These are phyloP conservation scores for Xylophagus ater DNA, from an alignment of 2,888 invertebrate genomes.

Conservation along the genomic window DNA sequence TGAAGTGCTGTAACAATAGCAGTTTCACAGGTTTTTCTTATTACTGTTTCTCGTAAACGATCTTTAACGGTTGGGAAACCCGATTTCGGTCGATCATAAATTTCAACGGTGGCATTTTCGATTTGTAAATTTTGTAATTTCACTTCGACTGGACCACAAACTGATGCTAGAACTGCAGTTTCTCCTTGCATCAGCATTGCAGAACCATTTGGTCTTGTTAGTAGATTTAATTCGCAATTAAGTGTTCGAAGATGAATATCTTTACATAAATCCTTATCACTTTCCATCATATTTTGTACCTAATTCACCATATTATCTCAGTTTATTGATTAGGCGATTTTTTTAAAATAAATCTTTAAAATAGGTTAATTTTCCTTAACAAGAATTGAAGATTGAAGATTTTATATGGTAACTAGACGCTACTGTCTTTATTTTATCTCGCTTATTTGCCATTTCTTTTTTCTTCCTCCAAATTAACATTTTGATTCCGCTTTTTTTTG, in stretches of 20 bases:
- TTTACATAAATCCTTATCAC: too few species aligned
- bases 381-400: too few species aligned
- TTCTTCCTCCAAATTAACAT: too few species aligned
- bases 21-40: slow-evolving; percentile 66
- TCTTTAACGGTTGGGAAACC: slow-evolving; percentile 62
- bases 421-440: too few species aligned
- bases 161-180: slow-evolving; percentile 62
- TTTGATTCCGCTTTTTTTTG: too few species aligned
- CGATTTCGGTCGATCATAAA: slow-evolving; percentile 61
- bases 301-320: too few species aligned
- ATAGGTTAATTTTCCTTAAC: too few species aligned
- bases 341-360: too few species aligned
- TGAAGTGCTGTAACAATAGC: slow-evolving; percentile 59
- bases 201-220: slow-evolving; percentile 68
- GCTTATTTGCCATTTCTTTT: too few species aligned
- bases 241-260: slow-evolving; percentile 38
- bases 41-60: slow-evolving; percentile 60
- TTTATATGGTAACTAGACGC: too few species aligned
- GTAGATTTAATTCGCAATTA: slow-evolving; percentile 58
- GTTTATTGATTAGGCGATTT: too few species aligned
- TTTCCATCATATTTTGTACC: too few species aligned
- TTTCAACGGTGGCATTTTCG: slow-evolving; percentile 70
- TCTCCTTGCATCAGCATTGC: slow-evolving; percentile 67
- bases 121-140: slow-evolving; percentile 63
- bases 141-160: slow-evolving; percentile 75